Conservation (phyloP, 1,140 invertebrate genomes). For the Popillia japonica region DNA sequence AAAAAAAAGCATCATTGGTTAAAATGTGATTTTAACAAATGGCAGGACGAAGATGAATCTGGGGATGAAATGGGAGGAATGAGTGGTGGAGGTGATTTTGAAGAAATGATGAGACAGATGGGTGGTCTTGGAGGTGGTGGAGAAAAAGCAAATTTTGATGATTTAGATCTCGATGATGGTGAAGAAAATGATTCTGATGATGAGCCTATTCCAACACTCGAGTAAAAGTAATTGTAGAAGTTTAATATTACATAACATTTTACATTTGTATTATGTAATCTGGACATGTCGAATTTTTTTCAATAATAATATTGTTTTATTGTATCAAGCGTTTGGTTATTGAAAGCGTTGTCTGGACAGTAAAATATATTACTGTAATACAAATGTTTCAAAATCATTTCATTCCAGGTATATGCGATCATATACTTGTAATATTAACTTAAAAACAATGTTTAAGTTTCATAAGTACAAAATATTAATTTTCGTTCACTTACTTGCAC, state of each 20-base stretch:
- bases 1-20: conserved; percentile 94
- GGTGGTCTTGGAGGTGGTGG: conserved; percentile 56
- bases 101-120: conserved; percentile 61
- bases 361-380: conserved; percentile 21
- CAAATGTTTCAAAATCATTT: conserved; percentile 23
- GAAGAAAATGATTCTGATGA: too few relatives aligned
- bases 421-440: conserved; percentile 23
- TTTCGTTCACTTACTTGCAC: neutral
- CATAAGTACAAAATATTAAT: conserved; percentile 12
- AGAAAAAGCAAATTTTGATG: conserved; percentile 57
- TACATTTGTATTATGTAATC: too few relatives aligned
- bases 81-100: conserved; percentile 58
- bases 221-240: too few relatives aligned
- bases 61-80: conserved; percentile 56
- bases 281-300: conserved; percentile 35
- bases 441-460: too few relatives aligned
- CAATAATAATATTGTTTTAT: conserved; percentile 30
- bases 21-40: conserved; percentile 96
- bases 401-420: neutral
- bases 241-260: too few relatives aligned
- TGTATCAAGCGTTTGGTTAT: conserved; percentile 21
- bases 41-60: conserved; percentile 86
- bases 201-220: too few relatives aligned
- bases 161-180: conserved; percentile 56
- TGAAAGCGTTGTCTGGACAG: conserved; percentile 20